Evolutionary conservation across 2,113 vertebrate species (phyloP).

Genomic region (Strix uralensis): DNA sequence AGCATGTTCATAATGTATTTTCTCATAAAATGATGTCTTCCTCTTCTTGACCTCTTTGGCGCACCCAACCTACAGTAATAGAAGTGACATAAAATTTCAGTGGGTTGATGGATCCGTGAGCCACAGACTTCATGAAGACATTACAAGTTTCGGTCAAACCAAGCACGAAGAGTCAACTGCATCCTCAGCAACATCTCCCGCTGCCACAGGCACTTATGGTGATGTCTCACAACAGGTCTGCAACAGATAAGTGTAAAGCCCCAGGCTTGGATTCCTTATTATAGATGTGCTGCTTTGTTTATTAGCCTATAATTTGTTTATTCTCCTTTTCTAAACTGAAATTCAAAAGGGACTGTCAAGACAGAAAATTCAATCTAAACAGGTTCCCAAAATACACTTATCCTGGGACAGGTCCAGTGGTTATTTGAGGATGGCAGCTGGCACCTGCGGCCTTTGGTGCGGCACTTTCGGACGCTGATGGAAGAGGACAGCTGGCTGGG

Average conservation of each 20-base stretch:
- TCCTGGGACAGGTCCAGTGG: constrained; percentile 64
- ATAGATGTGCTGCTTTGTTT: constrained; percentile 11
- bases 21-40: not conserved
- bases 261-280: not conserved
- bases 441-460: constrained; percentile 64
- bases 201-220: not conserved
- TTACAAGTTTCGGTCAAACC: not conserved
- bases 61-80: not conserved
- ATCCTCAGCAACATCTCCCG: not conserved
- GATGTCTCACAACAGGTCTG: not conserved
- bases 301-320: constrained; percentile 63
- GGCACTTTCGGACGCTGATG: constrained; percentile 76
- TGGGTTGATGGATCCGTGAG: not conserved
- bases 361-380: constrained; percentile 35
- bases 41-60: not conserved
- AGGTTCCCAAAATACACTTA: constrained; percentile 2
- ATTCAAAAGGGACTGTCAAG: constrained; percentile 40
- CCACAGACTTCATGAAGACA: not conserved
- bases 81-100: not conserved
- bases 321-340: constrained; percentile 35
- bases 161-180: not conserved
- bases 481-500: constrained; percentile 82
- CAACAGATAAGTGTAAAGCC: not conserved
- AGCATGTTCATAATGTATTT: not conserved
- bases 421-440: constrained; percentile 74